Base-by-base conservation (phyloP, 92 coral and sea anemone species). In the Plumapathes pennacea region DNA sequence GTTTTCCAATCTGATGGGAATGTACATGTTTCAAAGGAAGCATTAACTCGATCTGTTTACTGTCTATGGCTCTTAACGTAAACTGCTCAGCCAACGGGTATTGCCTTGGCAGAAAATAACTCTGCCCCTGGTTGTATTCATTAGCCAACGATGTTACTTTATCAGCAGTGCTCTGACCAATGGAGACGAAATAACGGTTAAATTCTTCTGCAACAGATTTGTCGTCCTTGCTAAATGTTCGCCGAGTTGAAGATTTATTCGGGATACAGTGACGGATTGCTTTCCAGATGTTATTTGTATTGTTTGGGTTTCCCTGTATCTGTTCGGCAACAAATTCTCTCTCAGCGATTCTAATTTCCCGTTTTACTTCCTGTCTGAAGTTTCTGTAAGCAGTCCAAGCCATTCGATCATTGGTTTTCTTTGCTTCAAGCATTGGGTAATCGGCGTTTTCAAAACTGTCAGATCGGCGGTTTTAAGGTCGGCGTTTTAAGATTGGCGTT, bases 221-320 rank as follows among this genome's bases (percentile, higher is more conserved):
- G 62, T 27, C 43, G 50, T 21, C 36, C 43, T 54, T 54, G 36
- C 62, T 54, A n/a, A 60, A 60, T 40, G 21, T 25, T 13, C 56
- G 55, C 25, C 31, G 54, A 17, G 54, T 42, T 60, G 10, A 25
- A 27, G 68, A 60, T 45, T 46, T 57, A n/a, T 47, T 58, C 15
- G 77, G 69, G 50, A 59, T 37, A 4, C 60, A 58, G 15, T 19
- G 39, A 28, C 59, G 58, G 37, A 70, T 70, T 17, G 69, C 56
- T 48, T 70, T 73, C 81, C 81, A 73, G 48, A 73, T 62, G 41
- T 52, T 62, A 28, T 41, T 62, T 24, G 57, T n/a, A 14, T 59
- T 57, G 18, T 44, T 31, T 54, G 67, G 76, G 21, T 57, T 47
- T 37, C 23, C 32, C 31, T 54, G 50, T 12, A 56, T 68, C 20